Evolutionary conservation across 2,113 vertebrate species (phyloP).

Genomic region (Chrysochloris asiatica): DNA sequence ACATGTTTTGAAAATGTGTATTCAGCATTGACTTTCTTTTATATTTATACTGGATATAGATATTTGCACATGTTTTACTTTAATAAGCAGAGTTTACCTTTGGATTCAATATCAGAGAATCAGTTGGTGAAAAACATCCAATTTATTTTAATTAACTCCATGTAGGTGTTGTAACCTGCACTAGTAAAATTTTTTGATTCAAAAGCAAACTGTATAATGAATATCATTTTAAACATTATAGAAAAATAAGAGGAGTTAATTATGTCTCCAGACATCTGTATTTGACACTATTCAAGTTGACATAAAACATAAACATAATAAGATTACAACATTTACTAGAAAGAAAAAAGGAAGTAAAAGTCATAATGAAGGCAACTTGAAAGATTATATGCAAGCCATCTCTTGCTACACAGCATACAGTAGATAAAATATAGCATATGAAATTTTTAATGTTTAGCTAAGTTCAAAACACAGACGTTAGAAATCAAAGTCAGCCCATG

Average conservation of each 20-base stretch:
- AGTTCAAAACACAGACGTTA: background rate
- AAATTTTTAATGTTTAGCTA: background rate
- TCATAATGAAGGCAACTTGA: rapidly evolving
- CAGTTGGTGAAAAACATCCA: background rate
- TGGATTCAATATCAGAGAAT: too few species aligned
- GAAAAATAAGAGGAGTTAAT: background rate
- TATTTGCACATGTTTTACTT: background rate
- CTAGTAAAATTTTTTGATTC: background rate
- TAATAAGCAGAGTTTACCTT: background rate
- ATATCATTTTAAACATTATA: background rate
- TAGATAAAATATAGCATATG: background rate
- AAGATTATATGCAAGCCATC: background rate
- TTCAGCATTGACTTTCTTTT: background rate
- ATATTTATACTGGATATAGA: background rate
- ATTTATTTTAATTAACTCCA: background rate
- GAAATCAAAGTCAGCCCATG: background rate
- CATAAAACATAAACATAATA: background rate
- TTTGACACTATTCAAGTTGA: background rate
- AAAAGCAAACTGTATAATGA: background rate
- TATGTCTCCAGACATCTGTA: background rate
- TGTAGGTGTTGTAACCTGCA: background rate
- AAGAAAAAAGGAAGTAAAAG: background rate
- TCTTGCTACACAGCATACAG: background rate
- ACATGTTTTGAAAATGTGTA: background rate
- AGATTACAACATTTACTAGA: too few species aligned